Conservation (phyloP, 2,888 invertebrate species). For the Lithophane semibrunnea region DNA sequence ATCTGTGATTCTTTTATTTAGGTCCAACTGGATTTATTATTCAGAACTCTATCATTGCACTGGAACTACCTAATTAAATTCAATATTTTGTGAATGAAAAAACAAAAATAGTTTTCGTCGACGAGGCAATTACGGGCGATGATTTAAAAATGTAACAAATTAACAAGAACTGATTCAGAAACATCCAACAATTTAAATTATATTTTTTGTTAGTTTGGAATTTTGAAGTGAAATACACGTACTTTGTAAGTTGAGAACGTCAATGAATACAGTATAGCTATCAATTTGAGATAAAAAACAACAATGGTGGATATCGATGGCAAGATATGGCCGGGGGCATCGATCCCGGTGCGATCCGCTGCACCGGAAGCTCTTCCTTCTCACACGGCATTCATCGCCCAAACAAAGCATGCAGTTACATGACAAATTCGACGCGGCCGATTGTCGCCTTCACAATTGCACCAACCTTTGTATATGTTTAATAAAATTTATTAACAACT, state of each 20-base stretch:
- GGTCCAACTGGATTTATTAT: conserved; percentile 34
- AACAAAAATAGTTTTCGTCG: conserved; percentile 45
- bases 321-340: conserved; percentile 86
- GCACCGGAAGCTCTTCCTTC: conserved; percentile 89
- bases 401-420: conserved; percentile 84
- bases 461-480: conserved; percentile 80
- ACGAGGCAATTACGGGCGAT: conserved; percentile 28
- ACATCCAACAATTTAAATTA: background rate
- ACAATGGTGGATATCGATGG: conserved; percentile 82
- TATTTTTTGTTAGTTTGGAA: conserved; percentile 39
- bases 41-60: conserved; percentile 23
- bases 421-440: conserved; percentile 88
- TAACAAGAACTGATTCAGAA: background rate
- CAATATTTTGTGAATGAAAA: conserved; percentile 41
- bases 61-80: conserved; percentile 33
- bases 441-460: conserved; percentile 82
- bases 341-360: conserved; percentile 74
- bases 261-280: conserved; percentile 74
- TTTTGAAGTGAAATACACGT: conserved; percentile 46
- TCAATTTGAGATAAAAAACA: conserved; percentile 79
- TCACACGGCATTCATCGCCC: conserved; percentile 81
- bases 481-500: conserved; percentile 88
- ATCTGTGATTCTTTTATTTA: conserved; percentile 29
- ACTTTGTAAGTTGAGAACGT: conserved; percentile 69
- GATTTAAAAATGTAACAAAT: conserved; percentile 39